Evolutionary conservation across 2,797 vertebrate species (phyloP), one percentile per base, ranked within the genome.

Genomic region (Pseudomugil gertrudae): DNA sequence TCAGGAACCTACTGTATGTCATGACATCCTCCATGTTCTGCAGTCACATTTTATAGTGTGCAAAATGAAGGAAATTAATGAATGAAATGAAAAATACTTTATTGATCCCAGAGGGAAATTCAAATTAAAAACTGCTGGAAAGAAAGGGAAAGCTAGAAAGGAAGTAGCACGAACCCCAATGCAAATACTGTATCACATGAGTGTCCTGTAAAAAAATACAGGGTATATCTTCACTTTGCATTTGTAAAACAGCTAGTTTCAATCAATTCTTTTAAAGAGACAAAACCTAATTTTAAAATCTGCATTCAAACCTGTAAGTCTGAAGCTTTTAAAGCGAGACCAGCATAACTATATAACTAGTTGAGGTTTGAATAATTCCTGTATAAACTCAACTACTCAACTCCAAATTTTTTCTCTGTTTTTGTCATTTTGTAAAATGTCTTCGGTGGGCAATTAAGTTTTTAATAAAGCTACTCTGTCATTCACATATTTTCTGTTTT

Each of bases 71-170:
- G n/a, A n/a, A n/a, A n/a, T n/a, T n/a, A n/a, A n/a, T n/a, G n/a
- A n/a, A n/a, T n/a, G n/a, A n/a, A n/a, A n/a, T n/a, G n/a, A n/a
- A n/a, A n/a, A n/a, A n/a, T n/a, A n/a, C n/a, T n/a, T n/a, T n/a
- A n/a, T n/a, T n/a, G n/a, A n/a, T n/a, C n/a, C n/a, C n/a, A n/a
- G n/a, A n/a, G n/a, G n/a, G n/a, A n/a, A n/a, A n/a, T n/a, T n/a
- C n/a, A n/a, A n/a, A n/a, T n/a, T n/a, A n/a, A 43, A 36, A 63
- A 36, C 14, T 21, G 21, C 9, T 47, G 27, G 13, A 36, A 65
- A 36, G 17, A 35, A 71, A 13, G 23, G 29, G 9, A 74, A 45
- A 32, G 30, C 23, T 55, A 4, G 53, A 76, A 59, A 48, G 35
- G 30, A 26, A 47, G 23, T 10, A 57, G 53, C 23, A 14, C 14